A percentile compares a stretch with the other conserved stretches of the same genome.
Conservation (phyloP, 2,888 invertebrate genomes). For the Tenthredo notha region DNA sequence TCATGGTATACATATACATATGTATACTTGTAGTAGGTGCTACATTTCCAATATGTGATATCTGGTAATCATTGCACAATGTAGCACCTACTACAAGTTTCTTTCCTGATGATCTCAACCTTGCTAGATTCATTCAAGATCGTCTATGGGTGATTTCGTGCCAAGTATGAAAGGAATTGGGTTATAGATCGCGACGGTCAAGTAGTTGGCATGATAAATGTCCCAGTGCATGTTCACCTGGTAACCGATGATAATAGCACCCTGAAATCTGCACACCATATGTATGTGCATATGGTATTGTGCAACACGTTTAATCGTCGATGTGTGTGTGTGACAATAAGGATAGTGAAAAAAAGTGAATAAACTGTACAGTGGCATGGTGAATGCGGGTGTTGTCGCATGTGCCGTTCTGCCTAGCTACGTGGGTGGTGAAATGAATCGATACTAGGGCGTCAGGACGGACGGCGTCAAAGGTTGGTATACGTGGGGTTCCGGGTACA, state of each 20-base stretch:
- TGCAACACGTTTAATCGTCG: too few relatives aligned
- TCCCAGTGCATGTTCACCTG: neutral
- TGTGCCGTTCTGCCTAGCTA: constrained; percentile 22
- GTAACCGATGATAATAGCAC: neutral
- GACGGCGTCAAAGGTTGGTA: constrained; percentile 4
- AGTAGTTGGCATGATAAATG: neutral
- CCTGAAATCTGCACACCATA: neutral
- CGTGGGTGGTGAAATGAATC: constrained; percentile 35
- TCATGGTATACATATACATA: too few relatives aligned
- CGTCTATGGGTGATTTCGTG: neutral
- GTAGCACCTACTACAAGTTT: neutral
- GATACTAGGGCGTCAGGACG: constrained; percentile 40
- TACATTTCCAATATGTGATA: too few relatives aligned
- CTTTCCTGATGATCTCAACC: neutral
- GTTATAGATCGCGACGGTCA: neutral
- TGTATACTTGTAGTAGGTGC: too few relatives aligned
- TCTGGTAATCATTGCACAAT: neutral
- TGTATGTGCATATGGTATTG: neutral
- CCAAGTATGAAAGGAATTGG: neutral
- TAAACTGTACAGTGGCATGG: neutral
- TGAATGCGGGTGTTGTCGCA: constrained; percentile 6
- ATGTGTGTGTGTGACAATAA: too few relatives aligned
- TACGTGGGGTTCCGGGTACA: neutral
- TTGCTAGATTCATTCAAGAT: neutral
- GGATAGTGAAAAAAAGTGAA: too few relatives aligned